Evolutionary conservation across 1,140 invertebrate species (phyloP), one percentile per base, ranked within the genome.

Genomic region (Nixonia krombeini): DNA sequence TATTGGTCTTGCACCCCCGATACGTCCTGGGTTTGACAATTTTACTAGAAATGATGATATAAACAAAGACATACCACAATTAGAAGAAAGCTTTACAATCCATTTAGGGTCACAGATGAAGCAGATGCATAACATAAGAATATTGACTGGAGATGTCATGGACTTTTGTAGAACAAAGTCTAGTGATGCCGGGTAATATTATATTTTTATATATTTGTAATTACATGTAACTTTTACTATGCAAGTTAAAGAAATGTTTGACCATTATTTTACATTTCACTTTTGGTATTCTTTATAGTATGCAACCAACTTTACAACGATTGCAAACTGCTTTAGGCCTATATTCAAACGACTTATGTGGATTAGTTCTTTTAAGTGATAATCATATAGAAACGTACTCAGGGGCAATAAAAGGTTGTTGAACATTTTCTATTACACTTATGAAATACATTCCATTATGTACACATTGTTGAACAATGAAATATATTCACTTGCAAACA

Each of bases 81-180:
- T 84, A 12, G 95, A 98, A 85, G 96, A 98, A 87, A 98, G 96
- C 86, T 98, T 98, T 79, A 99, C 96, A 9, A 98, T 98, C 73
- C 96, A 98, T 86, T 86, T 98, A 50, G 97, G 97, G 53, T 96
- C 96, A 1, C 97, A 99, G 86, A 89, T 99, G 85, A 99, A 99
- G 86, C 96, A 98, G 76, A 99, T 96, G 88, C 96, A 99, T 83
- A 99, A 99, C 85, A 92, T 99, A 65, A 87, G 97, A 42, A 91
- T 99, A 47, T 85, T 98, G 4, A 93, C 94, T 61, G 91, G 91
- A 7, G 91, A 96, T 84, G 89, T 94, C 18, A 88, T 97, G 64
- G 94, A 97, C 75, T 89, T 98, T 58, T 97, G 96, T 81, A 87
- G 89, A 31, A 85, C 88, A 8, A 87, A 87, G 63, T 86, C 87